Conservation (phyloP, 2,888 invertebrate genomes). For the Hanleya hanleyi region DNA sequence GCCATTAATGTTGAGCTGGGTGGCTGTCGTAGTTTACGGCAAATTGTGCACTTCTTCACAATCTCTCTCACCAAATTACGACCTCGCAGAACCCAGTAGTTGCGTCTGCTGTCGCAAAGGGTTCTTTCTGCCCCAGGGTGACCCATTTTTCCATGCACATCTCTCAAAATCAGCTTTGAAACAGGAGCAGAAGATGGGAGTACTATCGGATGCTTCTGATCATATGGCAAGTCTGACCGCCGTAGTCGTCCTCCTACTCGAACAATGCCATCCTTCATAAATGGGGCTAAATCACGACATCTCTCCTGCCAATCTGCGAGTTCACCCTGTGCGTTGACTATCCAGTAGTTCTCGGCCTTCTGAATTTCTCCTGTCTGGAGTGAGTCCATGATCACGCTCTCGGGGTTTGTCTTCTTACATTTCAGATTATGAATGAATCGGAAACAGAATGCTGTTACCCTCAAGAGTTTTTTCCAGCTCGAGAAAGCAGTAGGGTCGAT, state of each 20-base stretch:
- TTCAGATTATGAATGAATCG: too few species aligned
- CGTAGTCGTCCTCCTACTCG: constrained; percentile 18
- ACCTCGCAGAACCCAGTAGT: constrained; percentile 10
- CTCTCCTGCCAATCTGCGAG: neutral
- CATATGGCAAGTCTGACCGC: too few species aligned
- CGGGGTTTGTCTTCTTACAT: too few species aligned
- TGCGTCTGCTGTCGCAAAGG: neutral
- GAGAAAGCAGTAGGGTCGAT: constrained; percentile 4
- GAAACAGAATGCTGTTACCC: constrained; percentile 9
- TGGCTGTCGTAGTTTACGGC: neutral
- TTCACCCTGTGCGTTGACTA: neutral
- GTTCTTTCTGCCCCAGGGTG: constrained; percentile 14
- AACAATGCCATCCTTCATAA: too few species aligned
- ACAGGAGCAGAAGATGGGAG: too few species aligned
- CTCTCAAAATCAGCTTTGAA: neutral
- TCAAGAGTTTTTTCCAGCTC: neutral
- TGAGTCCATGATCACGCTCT: too few species aligned
- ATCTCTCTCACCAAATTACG: neutral
- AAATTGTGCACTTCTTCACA: constrained; percentile 12
- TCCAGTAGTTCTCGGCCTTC: constrained; percentile 10
- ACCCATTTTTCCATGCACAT: neutral
- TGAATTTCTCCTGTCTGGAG: neutral
- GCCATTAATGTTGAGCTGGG: constrained; percentile 1
- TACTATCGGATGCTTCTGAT: too few species aligned
- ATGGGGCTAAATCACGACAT: neutral